Conservation (phyloP, 2,888 invertebrate genomes). For the Ormyrus nitidulus region DNA sequence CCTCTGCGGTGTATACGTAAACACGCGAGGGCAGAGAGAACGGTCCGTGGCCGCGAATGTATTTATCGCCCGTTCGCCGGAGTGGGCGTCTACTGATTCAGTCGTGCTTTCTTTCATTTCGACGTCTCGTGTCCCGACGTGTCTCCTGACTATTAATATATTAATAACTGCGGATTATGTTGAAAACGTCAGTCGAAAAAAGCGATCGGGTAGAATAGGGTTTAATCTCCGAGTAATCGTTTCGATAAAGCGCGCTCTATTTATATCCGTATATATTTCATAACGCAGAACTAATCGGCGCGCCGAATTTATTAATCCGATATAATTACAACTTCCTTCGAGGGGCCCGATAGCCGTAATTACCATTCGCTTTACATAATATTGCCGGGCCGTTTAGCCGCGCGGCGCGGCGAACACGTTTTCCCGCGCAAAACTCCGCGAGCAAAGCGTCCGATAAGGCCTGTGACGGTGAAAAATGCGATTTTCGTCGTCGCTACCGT, state of each 20-base stretch:
- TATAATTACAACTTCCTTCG: conserved; percentile 6
- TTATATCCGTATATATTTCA: background rate
- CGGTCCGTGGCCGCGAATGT: background rate
- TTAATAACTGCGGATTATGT: no score
- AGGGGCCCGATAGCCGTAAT: background rate
- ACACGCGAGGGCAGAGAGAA: conserved; percentile 12
- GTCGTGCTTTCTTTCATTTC: background rate
- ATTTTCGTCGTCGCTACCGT: background rate
- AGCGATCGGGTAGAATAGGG: no score
- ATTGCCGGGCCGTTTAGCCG: no score
- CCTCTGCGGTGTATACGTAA: background rate
- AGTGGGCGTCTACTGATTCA: background rate
- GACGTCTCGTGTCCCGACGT: background rate
- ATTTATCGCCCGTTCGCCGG: conserved; percentile 10
- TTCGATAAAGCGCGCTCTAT: no score
- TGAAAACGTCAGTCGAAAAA: no score
- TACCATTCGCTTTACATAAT: conserved; percentile 6
- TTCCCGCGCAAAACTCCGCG: no score
- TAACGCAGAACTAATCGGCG: background rate
- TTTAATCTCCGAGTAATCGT: no score
- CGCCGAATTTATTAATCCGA: background rate
- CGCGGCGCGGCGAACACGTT: no score
- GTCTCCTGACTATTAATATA: no score
- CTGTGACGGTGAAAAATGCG: no score
- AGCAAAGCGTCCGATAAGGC: no score